A percentile compares a stretch with the other conserved stretches of the same genome.
These are phyloP conservation scores for Romanogobio albipinnatus DNA, from an alignment of 2,113 vertebrate genomes.

Conservation along the genomic window DNA sequence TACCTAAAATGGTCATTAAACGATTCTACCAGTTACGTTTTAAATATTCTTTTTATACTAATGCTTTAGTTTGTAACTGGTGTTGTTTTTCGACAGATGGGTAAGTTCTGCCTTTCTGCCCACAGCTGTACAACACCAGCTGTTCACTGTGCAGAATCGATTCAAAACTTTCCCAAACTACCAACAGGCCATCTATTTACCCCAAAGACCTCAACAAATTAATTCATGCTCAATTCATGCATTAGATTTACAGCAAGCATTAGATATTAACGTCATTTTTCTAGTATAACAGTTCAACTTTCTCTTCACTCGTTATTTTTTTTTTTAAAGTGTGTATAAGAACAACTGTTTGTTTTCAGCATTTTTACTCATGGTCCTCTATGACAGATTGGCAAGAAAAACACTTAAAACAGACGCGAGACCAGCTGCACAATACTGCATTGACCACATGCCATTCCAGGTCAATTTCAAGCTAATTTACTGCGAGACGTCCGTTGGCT, in stretches of 20 bases:
- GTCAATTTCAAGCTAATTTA: constrained; percentile 46
- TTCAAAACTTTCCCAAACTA: neutral
- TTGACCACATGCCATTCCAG: constrained; percentile 37
- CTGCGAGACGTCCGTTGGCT: constrained; percentile 16
- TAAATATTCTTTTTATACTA: too few relatives aligned
- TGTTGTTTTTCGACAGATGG: neutral
- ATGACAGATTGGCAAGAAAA: constrained; percentile 19
- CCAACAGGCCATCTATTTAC: neutral
- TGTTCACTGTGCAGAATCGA: neutral
- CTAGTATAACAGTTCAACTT: neutral
- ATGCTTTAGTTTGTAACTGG: neutral
- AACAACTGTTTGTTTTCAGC: neutral
- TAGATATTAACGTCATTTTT: too few relatives aligned
- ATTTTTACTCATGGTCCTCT: neutral
- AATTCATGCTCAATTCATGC: neutral
- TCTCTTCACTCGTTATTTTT: neutral
- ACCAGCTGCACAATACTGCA: constrained; percentile 30
- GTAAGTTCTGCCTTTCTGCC: neutral
- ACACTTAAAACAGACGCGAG: neutral
- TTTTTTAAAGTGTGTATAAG: neutral
- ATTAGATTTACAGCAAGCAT: too few relatives aligned
- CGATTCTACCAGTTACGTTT: too few relatives aligned
- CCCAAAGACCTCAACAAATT: neutral
- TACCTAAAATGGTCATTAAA: too few relatives aligned
- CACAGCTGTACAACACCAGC: neutral